phyloP scores from a whole-genome alignment of 2,888 invertebrate species.

The Mesochorus sp. region DNA sequence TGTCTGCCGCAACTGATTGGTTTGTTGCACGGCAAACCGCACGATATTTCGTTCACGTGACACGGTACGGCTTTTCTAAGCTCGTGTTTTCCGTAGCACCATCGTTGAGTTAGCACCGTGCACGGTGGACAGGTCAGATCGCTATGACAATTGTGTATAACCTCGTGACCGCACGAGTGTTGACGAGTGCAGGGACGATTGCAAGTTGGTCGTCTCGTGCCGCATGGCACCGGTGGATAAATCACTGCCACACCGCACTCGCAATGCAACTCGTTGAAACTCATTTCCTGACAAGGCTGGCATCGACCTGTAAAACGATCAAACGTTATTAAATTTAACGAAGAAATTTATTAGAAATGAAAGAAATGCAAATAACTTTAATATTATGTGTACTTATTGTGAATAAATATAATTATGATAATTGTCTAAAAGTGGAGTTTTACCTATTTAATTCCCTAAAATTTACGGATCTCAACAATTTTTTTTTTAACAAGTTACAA shows the following conservation, averaged over 20 bases:
- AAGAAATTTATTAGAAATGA: not conserved
- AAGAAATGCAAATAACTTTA: too few species aligned
- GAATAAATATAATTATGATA: too few species aligned
- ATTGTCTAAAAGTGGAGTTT: too few species aligned
- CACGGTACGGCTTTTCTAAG: constrained; percentile 95
- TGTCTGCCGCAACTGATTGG: constrained; percentile 92
- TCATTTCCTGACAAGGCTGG: constrained; percentile 77
- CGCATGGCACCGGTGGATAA: constrained; percentile 96
- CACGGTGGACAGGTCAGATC: constrained; percentile 91
- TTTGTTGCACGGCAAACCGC: constrained; percentile 93
- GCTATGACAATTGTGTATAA: constrained; percentile 93
- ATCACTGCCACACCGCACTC: constrained; percentile 94
- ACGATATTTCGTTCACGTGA: constrained; percentile 93
- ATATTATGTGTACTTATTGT: too few species aligned
- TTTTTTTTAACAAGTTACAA: too few species aligned
- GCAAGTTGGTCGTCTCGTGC: constrained; percentile 93
- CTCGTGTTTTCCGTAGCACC: constrained; percentile 92
- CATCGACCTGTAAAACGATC: constrained; percentile 72
- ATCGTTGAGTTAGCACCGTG: constrained; percentile 92
- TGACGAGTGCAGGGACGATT: constrained; percentile 88
- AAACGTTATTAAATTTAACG: not conserved
- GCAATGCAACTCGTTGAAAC: constrained; percentile 95
- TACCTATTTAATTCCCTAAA: too few species aligned
- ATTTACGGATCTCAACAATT: too few species aligned
- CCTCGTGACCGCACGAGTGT: constrained; percentile 92